Conservation (phyloP, 2,797 vertebrate genomes). For the Coregonus sp. region DNA sequence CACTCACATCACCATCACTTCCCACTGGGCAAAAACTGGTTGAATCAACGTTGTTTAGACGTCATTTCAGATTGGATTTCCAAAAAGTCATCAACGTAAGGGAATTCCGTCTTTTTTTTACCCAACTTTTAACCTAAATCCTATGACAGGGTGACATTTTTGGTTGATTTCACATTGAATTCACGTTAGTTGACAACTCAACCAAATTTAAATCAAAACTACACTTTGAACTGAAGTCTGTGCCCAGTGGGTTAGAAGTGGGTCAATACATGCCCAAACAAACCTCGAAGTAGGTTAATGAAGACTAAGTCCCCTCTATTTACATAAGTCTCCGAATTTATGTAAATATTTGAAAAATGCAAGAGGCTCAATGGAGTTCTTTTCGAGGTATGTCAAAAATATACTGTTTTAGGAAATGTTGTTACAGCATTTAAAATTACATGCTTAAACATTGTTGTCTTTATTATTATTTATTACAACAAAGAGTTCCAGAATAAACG, state of each 20-base stretch:
- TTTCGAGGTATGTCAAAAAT: not conserved
- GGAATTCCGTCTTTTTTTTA: too few relatives aligned
- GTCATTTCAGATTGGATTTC: too few relatives aligned
- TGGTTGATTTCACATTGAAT: too few relatives aligned
- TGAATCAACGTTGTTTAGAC: too few relatives aligned
- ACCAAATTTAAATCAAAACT: too few relatives aligned
- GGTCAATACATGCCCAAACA: not conserved
- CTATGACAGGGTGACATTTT: too few relatives aligned
- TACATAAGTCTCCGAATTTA: not conserved
- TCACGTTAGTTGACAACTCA: too few relatives aligned
- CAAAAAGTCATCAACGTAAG: too few relatives aligned
- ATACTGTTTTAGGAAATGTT: not conserved
- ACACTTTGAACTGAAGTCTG: too few relatives aligned
- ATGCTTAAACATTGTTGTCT: not conserved
- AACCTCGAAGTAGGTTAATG: not conserved
- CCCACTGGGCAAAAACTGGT: too few relatives aligned
- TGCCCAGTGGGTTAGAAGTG: too few relatives aligned
- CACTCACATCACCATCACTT: slow-evolving; percentile 6
- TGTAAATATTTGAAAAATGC: not conserved
- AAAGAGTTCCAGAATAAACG: not conserved
- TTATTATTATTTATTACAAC: not conserved
- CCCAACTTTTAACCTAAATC: too few relatives aligned
- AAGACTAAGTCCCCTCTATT: not conserved
- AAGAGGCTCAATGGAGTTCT: not conserved
- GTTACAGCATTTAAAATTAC: not conserved